A percentile compares a stretch with the other conserved stretches of the same genome.
These are phyloP conservation scores for Parotocinclus haroldoi DNA, from an alignment of 2,797 vertebrate species.

Conservation along the genomic window DNA sequence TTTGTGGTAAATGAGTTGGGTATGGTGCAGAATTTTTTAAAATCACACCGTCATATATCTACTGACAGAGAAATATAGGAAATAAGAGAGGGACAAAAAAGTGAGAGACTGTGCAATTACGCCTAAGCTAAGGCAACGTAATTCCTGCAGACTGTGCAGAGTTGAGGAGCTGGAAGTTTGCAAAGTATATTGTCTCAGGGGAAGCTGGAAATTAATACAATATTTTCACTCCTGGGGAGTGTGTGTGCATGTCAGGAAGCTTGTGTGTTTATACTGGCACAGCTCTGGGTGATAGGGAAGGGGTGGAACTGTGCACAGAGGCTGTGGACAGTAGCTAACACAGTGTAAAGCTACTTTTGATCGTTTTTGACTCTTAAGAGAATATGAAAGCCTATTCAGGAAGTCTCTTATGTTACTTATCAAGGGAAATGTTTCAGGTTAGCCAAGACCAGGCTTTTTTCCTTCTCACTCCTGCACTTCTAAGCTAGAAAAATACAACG, in stretches of 20 bases:
- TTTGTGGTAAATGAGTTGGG: background rate
- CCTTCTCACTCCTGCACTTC: no score
- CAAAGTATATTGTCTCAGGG: conserved; percentile 20
- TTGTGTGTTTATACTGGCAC: conserved; percentile 32
- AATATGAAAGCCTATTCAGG: no score
- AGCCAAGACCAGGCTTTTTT: no score
- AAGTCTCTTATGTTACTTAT: no score
- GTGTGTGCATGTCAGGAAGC: conserved; percentile 24
- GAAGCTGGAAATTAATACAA: conserved; percentile 36
- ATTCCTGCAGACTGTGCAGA: conserved; percentile 6
- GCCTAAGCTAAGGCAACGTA: background rate
- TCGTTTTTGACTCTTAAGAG: background rate
- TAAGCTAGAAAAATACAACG: no score
- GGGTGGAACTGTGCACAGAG: conserved; percentile 21
- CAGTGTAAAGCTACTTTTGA: conserved; percentile 26
- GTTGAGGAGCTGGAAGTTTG: conserved; percentile 30
- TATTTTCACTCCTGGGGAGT: conserved; percentile 21
- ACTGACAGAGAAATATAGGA: background rate
- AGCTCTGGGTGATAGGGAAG: conserved; percentile 2
- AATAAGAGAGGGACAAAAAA: background rate
- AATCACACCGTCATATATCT: conserved; percentile 7
- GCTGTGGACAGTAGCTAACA: conserved; percentile 33
- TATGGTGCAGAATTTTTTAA: background rate
- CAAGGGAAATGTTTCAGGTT: no score
- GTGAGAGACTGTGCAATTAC: background rate